Percentiles rank a stretch among this genome's conserved stretches.
These are phyloP conservation scores for Acrocephalus arundinaceus DNA, from an alignment of 2,113 vertebrate genomes.

Conservation along the genomic window DNA sequence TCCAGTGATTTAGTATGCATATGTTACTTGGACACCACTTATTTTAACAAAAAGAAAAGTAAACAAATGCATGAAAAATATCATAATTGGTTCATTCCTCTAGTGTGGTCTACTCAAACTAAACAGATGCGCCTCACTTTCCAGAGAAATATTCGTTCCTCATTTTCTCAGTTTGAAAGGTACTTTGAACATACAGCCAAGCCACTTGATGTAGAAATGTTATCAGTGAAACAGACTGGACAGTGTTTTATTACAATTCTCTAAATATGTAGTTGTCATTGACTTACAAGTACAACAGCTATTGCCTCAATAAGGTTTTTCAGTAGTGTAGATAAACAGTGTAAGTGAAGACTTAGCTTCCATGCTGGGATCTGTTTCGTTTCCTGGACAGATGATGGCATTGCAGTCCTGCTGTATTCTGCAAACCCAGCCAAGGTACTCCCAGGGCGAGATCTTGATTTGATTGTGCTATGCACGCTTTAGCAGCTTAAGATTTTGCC, in stretches of 20 bases:
- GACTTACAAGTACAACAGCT: not conserved
- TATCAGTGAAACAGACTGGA: not conserved
- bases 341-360: not conserved
- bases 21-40: not conserved
- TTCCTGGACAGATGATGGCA: conserved; percentile 74
- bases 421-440: conserved; percentile 27
- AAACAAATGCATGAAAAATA: not conserved
- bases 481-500: conserved; percentile 47
- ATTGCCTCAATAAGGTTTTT: not conserved
- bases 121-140: not conserved
- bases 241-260: not conserved
- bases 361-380: conserved; percentile 11
- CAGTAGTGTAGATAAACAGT: not conserved
- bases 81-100: not conserved
- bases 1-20: not conserved
- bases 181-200: not conserved
- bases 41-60: not conserved
- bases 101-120: not conserved
- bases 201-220: not conserved
- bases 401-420: conserved; percentile 44
- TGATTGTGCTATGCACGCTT: conserved; percentile 33
- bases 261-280: not conserved
- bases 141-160: not conserved
- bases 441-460: conserved; percentile 27
- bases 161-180: not conserved